Conservation (phyloP, 2,888 invertebrate genomes). For the Apodemia duryi region DNA sequence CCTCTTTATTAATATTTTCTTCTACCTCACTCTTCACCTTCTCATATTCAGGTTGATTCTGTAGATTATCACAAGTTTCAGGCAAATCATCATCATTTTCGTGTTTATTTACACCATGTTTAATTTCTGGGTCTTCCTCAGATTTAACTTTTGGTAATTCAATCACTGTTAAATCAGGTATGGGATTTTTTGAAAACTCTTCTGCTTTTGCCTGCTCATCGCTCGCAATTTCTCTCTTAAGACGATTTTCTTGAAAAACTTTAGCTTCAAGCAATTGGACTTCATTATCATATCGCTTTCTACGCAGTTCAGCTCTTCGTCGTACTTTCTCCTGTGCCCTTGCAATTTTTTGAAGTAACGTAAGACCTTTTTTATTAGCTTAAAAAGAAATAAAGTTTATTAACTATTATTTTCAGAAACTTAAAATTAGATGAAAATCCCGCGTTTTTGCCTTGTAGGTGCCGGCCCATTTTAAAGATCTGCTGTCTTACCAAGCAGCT, state of each 20-base stretch:
- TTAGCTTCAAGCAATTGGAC: conserved; percentile 1
- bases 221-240: neutral
- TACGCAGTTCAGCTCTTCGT: conserved; percentile 41
- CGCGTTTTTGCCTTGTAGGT: no score
- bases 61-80: neutral
- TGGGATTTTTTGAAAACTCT: neutral
- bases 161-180: neutral
- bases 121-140: conserved; percentile 16
- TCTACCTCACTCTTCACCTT: neutral
- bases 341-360: conserved; percentile 55
- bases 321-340: conserved; percentile 52
- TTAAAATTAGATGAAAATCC: neutral
- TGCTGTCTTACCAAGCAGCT: no score
- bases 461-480: no score
- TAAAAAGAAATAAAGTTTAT: conserved; percentile 33
- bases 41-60: conserved; percentile 15
- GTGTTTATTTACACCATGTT: neutral
- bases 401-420: neutral
- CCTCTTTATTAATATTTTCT: neutral
- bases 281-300: conserved; percentile 31
- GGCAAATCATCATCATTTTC: neutral
- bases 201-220: conserved; percentile 16
- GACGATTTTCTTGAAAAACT: neutral
- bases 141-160: neutral
- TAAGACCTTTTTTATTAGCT: conserved; percentile 42